phyloP scores from a whole-genome alignment of 2,113 vertebrate species.

The Platanista minor region DNA sequence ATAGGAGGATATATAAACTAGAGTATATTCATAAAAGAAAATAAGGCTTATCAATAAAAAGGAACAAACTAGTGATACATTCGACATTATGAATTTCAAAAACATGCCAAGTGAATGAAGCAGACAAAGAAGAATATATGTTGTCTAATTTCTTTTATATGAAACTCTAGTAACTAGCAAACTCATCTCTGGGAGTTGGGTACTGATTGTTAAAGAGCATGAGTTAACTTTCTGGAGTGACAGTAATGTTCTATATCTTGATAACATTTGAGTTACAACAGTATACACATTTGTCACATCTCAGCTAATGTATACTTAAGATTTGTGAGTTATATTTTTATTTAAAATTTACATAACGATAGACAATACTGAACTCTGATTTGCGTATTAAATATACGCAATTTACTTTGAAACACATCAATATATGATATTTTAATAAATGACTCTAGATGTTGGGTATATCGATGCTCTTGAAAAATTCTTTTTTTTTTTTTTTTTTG shows the following conservation, averaged over 20 bases:
- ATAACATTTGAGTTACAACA: not conserved
- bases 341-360: not conserved
- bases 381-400: not conserved
- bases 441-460: not conserved
- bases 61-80: not conserved
- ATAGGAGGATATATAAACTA: not conserved
- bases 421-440: not conserved
- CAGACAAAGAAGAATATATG: not conserved
- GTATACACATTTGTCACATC: not conserved
- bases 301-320: not conserved
- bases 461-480: not conserved
- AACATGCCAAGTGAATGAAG: not conserved
- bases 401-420: slow-evolving; percentile 12
- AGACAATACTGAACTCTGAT: not conserved
- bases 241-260: not conserved
- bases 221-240: not conserved
- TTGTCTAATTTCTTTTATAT: not conserved
- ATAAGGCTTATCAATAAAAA: not conserved
- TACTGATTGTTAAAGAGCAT: not conserved
- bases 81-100: not conserved
- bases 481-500: too few relatives aligned
- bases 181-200: not conserved
- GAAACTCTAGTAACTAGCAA: not conserved
- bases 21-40: not conserved
- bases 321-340: not conserved